Evolutionary conservation across 2,113 vertebrate genomes (phyloP), one percentile per base, ranked within the genome.

Genomic region (Salvelinus fontinalis): DNA sequence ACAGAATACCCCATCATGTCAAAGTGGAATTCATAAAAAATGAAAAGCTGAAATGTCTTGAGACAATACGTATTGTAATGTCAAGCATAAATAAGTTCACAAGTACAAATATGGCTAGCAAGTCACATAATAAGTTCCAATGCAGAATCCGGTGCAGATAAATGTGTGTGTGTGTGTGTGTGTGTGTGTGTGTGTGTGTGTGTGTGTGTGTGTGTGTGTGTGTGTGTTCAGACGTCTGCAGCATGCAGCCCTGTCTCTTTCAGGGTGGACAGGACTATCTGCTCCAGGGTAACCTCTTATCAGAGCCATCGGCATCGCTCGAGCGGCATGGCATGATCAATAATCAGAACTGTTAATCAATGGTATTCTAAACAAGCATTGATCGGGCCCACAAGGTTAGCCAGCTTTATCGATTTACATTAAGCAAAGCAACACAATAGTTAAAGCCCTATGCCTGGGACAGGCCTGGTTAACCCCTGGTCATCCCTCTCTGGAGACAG

Each of bases 331-430:
- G 91, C 91, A 90, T 89, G 91, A 93, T 94, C 93, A 93, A 94
- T 94, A 91, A 93, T 93, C 91, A 91, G 92, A 94, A 94, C 91
- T 93, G 93, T 93, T 93, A 93, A 93, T 94, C 92, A 90, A 93
- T 94, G 82, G 88, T 90, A 91, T 92, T 94, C 89, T 93, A 92
- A 94, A 94, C 93, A 93, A 94, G 92, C 87, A 93, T 94, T 80
- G 93, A 93, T 88, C 86, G 69, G 78, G 86, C 85, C 87, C 88
- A 88, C 92, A 94, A 94, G 93, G 93, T 93, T 92, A 93, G 92
- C 88, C 89, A 89, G 90, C 88, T 92, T 92, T 93, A 94, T 92
- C 80, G 90, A 92, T 93, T 93, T 93, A 91, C 90, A 91, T 93
- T 93, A 93, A 91, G 88, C 84, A 91, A 91, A 90, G 90, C 90